phyloP scores from a whole-genome alignment of 2,113 vertebrate species.

The Cavia aperea region DNA sequence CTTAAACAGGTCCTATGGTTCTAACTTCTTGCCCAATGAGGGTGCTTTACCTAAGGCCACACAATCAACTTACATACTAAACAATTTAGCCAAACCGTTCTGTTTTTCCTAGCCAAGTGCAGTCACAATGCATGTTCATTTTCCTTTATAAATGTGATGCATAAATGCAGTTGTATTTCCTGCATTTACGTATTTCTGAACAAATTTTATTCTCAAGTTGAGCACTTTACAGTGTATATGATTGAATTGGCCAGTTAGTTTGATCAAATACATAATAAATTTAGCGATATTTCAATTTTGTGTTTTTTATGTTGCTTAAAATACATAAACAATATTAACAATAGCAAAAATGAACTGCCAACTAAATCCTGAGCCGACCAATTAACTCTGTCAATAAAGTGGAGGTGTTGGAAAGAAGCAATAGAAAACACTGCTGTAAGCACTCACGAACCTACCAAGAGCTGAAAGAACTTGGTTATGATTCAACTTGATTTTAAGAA shows the following conservation, averaged over 20 bases:
- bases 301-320: conserved; percentile 30
- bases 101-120: neutral
- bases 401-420: neutral
- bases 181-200: conserved; percentile 21
- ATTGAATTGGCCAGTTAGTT: neutral
- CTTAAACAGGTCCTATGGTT: neutral
- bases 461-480: neutral
- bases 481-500: conserved; percentile 19
- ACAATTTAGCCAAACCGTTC: neutral
- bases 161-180: neutral
- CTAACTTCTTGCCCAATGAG: neutral
- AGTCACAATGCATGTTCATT: neutral
- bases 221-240: neutral
- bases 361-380: neutral
- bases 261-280: neutral
- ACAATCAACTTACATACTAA: neutral
- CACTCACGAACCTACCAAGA: neutral
- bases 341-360: conserved; percentile 8
- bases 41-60: neutral
- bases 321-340: conserved; percentile 23
- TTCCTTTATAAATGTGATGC: neutral
- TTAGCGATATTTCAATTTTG: conserved; percentile 20
- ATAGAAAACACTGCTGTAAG: neutral
- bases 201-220: conserved; percentile 23
- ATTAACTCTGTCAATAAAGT: conserved; percentile 1